phyloP scores from a whole-genome alignment of 30 jellyfish, hydroid and myxozoan genomes.

The Cassiopea xamachana region DNA sequence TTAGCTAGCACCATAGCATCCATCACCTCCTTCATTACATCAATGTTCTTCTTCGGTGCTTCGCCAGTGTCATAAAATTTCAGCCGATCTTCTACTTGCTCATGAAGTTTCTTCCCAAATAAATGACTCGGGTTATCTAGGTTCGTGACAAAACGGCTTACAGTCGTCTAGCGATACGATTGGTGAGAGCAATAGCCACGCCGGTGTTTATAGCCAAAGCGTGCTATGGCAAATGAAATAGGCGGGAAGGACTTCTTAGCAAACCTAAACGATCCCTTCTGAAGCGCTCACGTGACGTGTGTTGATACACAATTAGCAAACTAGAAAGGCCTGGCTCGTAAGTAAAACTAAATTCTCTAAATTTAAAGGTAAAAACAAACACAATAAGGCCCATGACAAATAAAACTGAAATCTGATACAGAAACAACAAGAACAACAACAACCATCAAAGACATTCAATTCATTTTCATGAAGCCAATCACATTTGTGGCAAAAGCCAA shows the following conservation, averaged over 20 bases:
- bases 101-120: slow-evolving; percentile 93
- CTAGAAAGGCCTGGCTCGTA: no score
- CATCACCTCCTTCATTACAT: slow-evolving; percentile 94
- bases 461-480: no score
- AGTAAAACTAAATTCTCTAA: no score
- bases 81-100: slow-evolving; percentile 97
- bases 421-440: no score
- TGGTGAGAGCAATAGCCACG: no score
- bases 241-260: not conserved
- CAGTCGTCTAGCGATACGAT: not conserved
- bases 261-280: no score
- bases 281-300: no score
- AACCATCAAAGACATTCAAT: no score
- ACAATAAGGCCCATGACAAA: not conserved
- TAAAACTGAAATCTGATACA: not conserved
- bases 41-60: slow-evolving; percentile 95
- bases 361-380: not conserved
- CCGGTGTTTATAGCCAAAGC: not conserved
- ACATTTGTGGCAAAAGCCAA: no score
- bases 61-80: slow-evolving; percentile 94
- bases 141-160: slow-evolving; percentile 4
- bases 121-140: slow-evolving; percentile 82
- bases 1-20: slow-evolving; percentile 60
- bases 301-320: no score
- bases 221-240: not conserved